phyloP scores from a whole-genome alignment of 23 tunicate species.

The Oikopleura vanhoeffeni region DNA sequence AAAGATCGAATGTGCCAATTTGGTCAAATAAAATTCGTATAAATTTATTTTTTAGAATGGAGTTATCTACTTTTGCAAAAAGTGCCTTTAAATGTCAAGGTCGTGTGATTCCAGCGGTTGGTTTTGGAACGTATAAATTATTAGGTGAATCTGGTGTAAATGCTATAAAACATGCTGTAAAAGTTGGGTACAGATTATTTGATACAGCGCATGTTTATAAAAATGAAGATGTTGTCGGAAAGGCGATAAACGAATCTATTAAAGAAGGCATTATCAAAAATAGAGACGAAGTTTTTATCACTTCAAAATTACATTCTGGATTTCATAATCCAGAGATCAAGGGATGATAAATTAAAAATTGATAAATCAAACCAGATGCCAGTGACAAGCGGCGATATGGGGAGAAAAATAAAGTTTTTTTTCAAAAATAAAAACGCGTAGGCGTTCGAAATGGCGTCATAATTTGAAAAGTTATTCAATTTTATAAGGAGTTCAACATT shows the following conservation, averaged over 20 bases:
- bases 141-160: background rate
- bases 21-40: no score
- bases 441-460: no score
- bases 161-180: background rate
- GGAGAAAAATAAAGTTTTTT: no score
- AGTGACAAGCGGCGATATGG: no score
- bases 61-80: background rate
- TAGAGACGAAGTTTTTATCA: background rate
- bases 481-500: no score
- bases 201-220: background rate
- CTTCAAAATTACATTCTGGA: background rate
- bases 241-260: background rate
- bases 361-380: no score
- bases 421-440: no score
- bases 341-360: no score
- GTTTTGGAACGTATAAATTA: background rate
- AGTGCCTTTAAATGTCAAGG: background rate
- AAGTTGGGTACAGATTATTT: background rate
- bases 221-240: background rate
- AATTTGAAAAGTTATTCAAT: no score
- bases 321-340: background rate
- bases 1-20: no score
- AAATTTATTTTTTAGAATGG: background rate
- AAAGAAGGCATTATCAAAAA: no score
- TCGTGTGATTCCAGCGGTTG: slow-evolving; percentile 14